These are phyloP conservation scores for Raja brachyura DNA, from an alignment of 2,113 vertebrate genomes.

Conservation along the genomic window DNA sequence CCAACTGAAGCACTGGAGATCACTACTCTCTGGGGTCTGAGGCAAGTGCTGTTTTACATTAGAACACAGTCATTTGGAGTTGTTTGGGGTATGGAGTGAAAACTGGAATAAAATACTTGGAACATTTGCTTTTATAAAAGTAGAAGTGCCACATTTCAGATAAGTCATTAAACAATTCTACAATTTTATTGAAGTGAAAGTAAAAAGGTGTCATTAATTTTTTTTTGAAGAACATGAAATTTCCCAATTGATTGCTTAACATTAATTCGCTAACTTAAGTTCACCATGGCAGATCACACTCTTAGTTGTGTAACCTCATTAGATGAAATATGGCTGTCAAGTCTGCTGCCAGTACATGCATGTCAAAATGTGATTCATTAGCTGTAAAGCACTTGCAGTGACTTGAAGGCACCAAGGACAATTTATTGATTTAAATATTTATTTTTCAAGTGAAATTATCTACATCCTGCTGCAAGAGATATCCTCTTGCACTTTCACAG, in stretches of 20 bases:
- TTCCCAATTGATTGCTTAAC: not conserved
- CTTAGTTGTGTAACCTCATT: not conserved
- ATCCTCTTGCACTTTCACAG: too few species aligned
- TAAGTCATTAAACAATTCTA: not conserved
- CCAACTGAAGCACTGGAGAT: not conserved
- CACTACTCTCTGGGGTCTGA: not conserved
- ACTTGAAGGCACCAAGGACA: not conserved
- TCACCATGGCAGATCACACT: not conserved
- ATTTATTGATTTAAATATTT: not conserved
- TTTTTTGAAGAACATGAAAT: not conserved
- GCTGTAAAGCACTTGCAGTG: not conserved
- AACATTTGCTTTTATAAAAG: not conserved
- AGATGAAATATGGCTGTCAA: not conserved
- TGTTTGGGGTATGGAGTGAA: not conserved
- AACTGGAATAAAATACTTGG: not conserved
- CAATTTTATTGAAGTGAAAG: not conserved
- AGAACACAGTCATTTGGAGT: not conserved
- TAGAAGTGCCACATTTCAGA: too few species aligned
- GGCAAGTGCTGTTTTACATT: not conserved
- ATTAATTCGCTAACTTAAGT: not conserved
- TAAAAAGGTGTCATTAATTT: not conserved
- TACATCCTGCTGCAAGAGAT: not conserved
- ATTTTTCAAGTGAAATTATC: not conserved
- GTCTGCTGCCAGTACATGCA: not conserved
- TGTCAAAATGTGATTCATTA: conserved; percentile 3